Conservation (phyloP, 2,113 vertebrate species). For the Cricetomys ansorgei region DNA sequence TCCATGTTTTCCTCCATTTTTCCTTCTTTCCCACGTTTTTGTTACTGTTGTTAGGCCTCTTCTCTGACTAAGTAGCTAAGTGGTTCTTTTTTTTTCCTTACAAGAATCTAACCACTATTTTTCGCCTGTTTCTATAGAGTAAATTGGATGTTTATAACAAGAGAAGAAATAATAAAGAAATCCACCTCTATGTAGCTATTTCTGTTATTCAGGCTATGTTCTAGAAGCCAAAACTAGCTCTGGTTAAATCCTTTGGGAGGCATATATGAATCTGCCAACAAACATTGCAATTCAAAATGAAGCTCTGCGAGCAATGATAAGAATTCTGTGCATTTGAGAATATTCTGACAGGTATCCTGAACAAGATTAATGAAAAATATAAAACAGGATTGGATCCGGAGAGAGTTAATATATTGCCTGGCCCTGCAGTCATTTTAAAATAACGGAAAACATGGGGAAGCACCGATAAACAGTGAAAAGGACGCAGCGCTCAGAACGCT, state of each 20-base stretch:
- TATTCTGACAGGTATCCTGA: constrained; percentile 55
- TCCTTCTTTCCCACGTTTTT: background rate
- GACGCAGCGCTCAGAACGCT: background rate
- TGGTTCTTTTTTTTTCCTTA: background rate
- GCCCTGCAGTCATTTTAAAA: background rate
- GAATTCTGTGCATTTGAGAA: constrained; percentile 47
- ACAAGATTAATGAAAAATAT: constrained; percentile 58
- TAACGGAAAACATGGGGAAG: background rate
- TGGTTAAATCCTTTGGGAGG: constrained; percentile 29
- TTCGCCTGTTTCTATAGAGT: constrained; percentile 5
- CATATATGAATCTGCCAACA: constrained; percentile 20
- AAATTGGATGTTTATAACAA: constrained; percentile 28
- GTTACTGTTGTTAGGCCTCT: background rate
- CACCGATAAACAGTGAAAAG: background rate
- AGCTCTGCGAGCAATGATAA: constrained; percentile 59
- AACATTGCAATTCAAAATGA: constrained; percentile 41
- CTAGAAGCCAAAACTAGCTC: constrained; percentile 41
- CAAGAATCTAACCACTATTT: background rate
- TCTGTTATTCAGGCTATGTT: constrained; percentile 46
- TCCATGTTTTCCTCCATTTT: background rate
- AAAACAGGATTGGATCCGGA: constrained; percentile 41
- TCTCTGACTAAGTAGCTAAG: no score
- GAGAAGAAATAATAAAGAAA: constrained; percentile 8
- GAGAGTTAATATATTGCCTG: constrained; percentile 24
- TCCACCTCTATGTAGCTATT: background rate